Evolutionary conservation across 2,797 vertebrate species (phyloP).

Genomic region (Emydoidea blandingii): DNA sequence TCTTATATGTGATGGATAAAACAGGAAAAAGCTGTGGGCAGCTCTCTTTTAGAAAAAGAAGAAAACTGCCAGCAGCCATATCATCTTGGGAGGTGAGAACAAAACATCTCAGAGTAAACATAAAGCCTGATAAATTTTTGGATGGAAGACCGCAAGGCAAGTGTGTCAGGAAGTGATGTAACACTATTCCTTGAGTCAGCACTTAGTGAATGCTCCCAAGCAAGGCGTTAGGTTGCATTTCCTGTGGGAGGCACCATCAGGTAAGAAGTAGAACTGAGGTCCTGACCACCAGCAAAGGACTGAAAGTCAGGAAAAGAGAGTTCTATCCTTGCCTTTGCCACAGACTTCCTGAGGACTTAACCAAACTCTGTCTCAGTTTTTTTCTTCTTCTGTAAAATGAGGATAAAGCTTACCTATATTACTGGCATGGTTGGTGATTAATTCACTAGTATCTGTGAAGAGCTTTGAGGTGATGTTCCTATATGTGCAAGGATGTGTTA

Average conservation of each 20-base stretch:
- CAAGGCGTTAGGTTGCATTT: background rate
- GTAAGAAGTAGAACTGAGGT: background rate
- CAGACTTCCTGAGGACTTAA: background rate
- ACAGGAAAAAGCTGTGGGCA: background rate
- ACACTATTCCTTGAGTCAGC: background rate
- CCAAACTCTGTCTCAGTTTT: background rate
- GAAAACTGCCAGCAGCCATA: background rate
- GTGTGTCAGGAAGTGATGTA: background rate
- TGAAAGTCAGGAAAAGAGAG: background rate
- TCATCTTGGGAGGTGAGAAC: background rate
- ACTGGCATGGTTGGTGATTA: background rate
- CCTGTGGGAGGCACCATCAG: background rate
- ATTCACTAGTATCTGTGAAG: background rate
- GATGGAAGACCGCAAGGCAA: background rate
- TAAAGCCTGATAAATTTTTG: background rate
- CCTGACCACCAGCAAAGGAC: background rate
- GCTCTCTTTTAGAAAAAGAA: background rate
- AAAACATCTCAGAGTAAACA: background rate
- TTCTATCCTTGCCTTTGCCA: background rate
- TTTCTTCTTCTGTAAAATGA: background rate
- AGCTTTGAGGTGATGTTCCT: background rate
- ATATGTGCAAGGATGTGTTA: too few species aligned
- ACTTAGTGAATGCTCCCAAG: background rate
- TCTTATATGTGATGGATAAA: background rate
- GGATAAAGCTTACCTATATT: background rate